A percentile compares a stretch with the other conserved stretches of the same genome.
Conservation (phyloP, 1,140 invertebrate genomes). For the Thaumetopoea pityocampa region DNA sequence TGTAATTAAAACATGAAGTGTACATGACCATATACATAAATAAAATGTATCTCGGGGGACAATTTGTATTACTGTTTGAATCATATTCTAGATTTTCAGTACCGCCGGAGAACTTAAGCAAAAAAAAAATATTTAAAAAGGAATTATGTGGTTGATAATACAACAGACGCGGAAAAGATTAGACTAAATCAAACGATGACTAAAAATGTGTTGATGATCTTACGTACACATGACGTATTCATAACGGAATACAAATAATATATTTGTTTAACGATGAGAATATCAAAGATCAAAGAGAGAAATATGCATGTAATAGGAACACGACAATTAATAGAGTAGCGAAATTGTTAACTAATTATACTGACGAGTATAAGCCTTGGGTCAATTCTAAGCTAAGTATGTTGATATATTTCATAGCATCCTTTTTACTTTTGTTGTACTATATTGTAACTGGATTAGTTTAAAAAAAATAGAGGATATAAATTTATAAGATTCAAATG, state of each 20-base stretch:
- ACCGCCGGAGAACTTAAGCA: too few relatives aligned
- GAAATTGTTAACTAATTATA: constrained; percentile 83
- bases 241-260: constrained; percentile 83
- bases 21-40: too few relatives aligned
- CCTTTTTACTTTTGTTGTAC: too few relatives aligned
- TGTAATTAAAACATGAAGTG: constrained; percentile 60
- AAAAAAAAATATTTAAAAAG: constrained; percentile 86
- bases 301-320: constrained; percentile 82
- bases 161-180: constrained; percentile 78
- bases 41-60: too few relatives aligned
- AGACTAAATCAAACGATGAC: constrained; percentile 84
- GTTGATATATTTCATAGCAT: constrained; percentile 2
- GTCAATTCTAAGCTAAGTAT: constrained; percentile 86
- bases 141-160: constrained; percentile 82
- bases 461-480: too few relatives aligned
- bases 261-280: constrained; percentile 90
- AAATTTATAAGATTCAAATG: too few relatives aligned
- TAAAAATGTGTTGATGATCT: constrained; percentile 89
- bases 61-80: too few relatives aligned
- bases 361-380: constrained; percentile 90
- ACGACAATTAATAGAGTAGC: constrained; percentile 82
- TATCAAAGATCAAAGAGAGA: constrained; percentile 87
- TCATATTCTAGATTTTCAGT: too few relatives aligned
- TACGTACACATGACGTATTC: constrained; percentile 91
- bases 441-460: too few relatives aligned